These are phyloP conservation scores for Macrophya annulata DNA, from an alignment of 2,888 invertebrate genomes.

Conservation along the genomic window DNA sequence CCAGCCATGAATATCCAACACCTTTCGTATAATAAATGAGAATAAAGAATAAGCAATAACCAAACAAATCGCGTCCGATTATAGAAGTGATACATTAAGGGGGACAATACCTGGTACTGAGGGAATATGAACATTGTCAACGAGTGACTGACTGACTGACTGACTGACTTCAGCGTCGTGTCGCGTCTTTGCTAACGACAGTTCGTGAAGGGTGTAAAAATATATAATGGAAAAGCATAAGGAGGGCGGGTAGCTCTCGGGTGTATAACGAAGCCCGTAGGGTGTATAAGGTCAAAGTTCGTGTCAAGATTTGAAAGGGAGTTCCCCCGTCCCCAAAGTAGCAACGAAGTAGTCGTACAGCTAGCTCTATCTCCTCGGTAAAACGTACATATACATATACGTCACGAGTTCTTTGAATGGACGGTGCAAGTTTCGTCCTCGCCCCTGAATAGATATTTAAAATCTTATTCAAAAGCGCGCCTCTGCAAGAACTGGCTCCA, in stretches of 20 bases:
- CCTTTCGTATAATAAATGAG: neutral
- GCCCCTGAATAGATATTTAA: conserved; percentile 48
- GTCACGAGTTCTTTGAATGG: conserved; percentile 36
- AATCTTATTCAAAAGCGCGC: conserved; percentile 33
- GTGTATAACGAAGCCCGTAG: neutral
- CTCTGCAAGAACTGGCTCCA: neutral
- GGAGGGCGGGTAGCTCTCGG: conserved; percentile 9
- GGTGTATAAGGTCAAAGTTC: conserved; percentile 43
- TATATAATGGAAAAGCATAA: conserved; percentile 28
- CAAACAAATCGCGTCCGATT: conserved; percentile 14
- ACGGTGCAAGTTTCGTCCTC: conserved; percentile 17
- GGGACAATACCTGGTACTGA: neutral
- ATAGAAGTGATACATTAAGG: neutral
- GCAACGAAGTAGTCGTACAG: neutral
- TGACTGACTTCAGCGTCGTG: neutral
- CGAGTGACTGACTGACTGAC: neutral
- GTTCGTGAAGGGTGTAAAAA: conserved; percentile 39
- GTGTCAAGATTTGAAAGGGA: conserved; percentile 49
- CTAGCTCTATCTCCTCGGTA: neutral
- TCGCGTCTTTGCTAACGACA: conserved; percentile 39
- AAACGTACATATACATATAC: neutral
- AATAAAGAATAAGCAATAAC: neutral
- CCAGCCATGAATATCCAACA: neutral
- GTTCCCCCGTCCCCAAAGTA: neutral
- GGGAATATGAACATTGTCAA: neutral